A percentile compares a stretch with the other conserved stretches of the same genome.
Conservation (phyloP, 1,140 invertebrate genomes). For the Drosophila serrata region DNA sequence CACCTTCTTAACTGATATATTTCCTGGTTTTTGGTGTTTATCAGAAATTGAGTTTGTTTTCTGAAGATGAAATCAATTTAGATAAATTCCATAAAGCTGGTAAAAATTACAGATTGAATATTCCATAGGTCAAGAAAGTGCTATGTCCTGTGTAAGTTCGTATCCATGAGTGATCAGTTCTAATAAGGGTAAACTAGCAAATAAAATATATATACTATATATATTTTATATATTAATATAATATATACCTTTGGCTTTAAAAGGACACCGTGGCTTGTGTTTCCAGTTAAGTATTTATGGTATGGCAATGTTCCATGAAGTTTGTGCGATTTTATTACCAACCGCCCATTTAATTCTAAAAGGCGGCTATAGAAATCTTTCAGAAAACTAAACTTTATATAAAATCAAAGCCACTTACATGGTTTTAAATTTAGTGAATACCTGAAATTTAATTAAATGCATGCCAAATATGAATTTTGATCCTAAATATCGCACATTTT, state of each 20-base stretch:
- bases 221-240: too few relatives aligned
- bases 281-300: background rate
- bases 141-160: background rate
- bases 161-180: background rate
- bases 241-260: too few relatives aligned
- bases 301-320: background rate
- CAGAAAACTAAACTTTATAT: background rate
- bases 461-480: slow-evolving; percentile 49
- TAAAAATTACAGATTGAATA: background rate
- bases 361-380: background rate
- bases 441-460: slow-evolving; percentile 47
- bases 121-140: too few relatives aligned
- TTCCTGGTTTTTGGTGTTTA: background rate
- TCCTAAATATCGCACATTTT: slow-evolving; percentile 24
- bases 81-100: background rate
- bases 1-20: background rate
- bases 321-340: background rate
- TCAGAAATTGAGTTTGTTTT: background rate
- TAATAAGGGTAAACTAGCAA: background rate
- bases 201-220: background rate
- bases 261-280: too few relatives aligned
- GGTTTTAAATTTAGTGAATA: slow-evolving; percentile 32
- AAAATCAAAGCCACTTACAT: slow-evolving; percentile 8
- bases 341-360: slow-evolving; percentile 11
- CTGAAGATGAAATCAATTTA: background rate